Evolutionary conservation across 2,888 invertebrate genomes (phyloP).

Genomic region (Drosophila falleni): DNA sequence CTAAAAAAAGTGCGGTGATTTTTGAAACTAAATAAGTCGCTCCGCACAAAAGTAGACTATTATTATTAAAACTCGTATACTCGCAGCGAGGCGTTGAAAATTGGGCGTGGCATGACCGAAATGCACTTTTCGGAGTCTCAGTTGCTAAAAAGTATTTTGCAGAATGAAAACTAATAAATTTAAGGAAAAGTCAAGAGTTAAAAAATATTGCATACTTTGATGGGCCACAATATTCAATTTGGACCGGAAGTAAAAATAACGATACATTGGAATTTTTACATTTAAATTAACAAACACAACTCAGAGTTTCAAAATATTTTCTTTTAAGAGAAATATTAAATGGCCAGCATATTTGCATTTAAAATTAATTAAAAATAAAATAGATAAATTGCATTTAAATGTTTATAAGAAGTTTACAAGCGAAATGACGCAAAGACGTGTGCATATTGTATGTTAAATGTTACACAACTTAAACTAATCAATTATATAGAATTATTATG

Average conservation of each 20-base stretch:
- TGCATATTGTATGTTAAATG: slow-evolving; percentile 22
- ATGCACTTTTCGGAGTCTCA: background rate
- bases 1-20: slow-evolving; percentile 13
- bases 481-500: slow-evolving; percentile 28
- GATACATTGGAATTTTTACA: background rate
- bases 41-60: slow-evolving; percentile 56
- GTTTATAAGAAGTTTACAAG: slow-evolving; percentile 27
- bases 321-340: background rate
- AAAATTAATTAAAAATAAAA: background rate
- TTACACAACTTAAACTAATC: slow-evolving; percentile 19
- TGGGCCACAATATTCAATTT: background rate
- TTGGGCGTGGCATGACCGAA: slow-evolving; percentile 7
- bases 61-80: background rate
- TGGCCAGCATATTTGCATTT: slow-evolving; percentile 13
- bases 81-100: background rate
- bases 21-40: slow-evolving; percentile 12
- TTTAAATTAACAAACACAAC: slow-evolving; percentile 6
- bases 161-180: background rate
- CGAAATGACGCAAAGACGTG: slow-evolving; percentile 25
- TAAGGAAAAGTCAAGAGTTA: background rate
- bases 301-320: slow-evolving; percentile 20
- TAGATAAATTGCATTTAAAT: slow-evolving; percentile 4
- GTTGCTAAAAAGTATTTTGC: background rate
- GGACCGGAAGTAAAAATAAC: background rate
- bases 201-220: slow-evolving; percentile 37